A percentile compares a stretch with the other conserved stretches of the same genome.
Conservation (phyloP, 2,888 invertebrate species). For the Seira musarum region DNA sequence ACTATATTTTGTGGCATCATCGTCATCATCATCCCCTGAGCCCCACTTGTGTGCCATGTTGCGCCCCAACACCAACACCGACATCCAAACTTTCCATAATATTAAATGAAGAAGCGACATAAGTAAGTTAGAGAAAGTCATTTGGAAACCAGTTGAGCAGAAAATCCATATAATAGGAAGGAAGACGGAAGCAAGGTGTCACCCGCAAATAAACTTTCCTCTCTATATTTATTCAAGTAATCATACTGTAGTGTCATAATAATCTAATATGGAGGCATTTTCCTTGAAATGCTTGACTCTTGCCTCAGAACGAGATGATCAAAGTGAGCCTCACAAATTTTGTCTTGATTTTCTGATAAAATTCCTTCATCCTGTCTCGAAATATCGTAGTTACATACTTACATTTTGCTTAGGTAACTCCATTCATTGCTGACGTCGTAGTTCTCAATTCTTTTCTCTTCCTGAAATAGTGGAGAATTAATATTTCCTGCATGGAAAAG, state of each 20-base stretch:
- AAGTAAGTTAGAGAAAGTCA: not conserved
- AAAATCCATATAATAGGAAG: not conserved
- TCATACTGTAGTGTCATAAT: not conserved
- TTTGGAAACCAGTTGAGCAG: constrained; percentile 7
- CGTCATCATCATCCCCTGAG: not conserved
- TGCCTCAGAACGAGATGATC: no score
- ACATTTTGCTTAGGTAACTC: no score
- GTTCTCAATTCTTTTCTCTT: no score
- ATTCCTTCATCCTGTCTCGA: no score
- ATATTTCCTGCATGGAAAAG: no score
- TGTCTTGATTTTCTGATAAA: no score
- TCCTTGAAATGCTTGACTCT: not conserved
- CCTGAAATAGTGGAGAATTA: no score
- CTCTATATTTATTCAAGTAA: not conserved
- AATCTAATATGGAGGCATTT: not conserved
- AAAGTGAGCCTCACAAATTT: no score
- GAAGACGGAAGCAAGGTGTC: not conserved
- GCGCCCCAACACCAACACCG: no score
- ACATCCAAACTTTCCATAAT: not conserved
- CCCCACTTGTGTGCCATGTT: not conserved
- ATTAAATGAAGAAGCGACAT: not conserved
- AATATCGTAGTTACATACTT: no score
- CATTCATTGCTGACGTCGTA: no score
- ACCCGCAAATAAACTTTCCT: not conserved
- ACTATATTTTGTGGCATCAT: not conserved